Conservation (phyloP, 2,888 invertebrate species). For the Tenthredo livida region DNA sequence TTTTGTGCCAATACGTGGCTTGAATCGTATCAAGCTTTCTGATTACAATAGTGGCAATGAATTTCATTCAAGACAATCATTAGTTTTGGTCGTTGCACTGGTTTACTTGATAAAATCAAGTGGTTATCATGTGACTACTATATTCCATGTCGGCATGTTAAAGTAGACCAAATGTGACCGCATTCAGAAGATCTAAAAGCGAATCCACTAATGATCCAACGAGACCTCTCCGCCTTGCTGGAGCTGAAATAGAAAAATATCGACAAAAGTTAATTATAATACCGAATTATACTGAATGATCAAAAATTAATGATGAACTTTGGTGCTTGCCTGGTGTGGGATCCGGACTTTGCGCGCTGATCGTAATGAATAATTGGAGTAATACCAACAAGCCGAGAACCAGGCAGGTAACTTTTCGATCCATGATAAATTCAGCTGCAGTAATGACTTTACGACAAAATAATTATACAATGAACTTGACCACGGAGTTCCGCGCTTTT, state of each 20-base stretch:
- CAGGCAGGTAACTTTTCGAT: not conserved
- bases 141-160: not conserved
- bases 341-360: not conserved
- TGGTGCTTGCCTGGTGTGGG: not conserved
- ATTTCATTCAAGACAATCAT: too few relatives aligned
- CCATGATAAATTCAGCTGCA: not conserved
- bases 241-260: not conserved
- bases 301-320: not conserved
- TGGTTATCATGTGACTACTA: not conserved
- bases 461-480: not conserved
- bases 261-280: too few relatives aligned
- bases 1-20: too few relatives aligned
- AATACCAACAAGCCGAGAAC: not conserved
- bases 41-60: too few relatives aligned
- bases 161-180: too few relatives aligned
- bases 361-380: not conserved
- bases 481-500: not conserved
- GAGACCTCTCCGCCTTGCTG: not conserved
- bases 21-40: too few relatives aligned
- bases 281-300: not conserved
- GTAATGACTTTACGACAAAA: not conserved
- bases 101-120: not conserved
- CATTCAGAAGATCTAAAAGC: too few relatives aligned
- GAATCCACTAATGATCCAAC: too few relatives aligned
- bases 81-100: not conserved